phyloP scores from a whole-genome alignment of 2,888 invertebrate species.

The Calameuta idolon region DNA sequence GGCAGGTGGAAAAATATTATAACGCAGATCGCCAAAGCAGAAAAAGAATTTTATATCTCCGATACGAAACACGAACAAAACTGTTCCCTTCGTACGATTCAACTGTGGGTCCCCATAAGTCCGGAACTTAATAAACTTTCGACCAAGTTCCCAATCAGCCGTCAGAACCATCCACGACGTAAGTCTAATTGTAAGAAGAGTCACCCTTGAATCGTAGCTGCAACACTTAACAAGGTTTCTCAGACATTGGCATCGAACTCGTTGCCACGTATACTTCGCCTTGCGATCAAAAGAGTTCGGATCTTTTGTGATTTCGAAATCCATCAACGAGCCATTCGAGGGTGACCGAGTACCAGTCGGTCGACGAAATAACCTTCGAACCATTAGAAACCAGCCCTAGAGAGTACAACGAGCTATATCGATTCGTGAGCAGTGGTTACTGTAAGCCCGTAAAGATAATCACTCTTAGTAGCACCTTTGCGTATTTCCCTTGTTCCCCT shows the following conservation, averaged over 20 bases:
- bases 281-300: constrained; percentile 15
- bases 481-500: background rate
- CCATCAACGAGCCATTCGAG: constrained; percentile 16
- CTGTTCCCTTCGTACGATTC: background rate
- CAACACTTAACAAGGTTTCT: background rate
- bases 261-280: background rate
- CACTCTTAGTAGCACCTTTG: background rate
- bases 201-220: background rate
- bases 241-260: background rate
- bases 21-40: constrained; percentile 13
- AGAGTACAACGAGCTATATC: background rate
- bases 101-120: background rate
- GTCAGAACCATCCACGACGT: background rate
- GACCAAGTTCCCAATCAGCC: background rate
- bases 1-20: constrained; percentile 19
- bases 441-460: background rate
- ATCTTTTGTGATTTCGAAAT: constrained; percentile 19
- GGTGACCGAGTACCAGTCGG: constrained; percentile 19
- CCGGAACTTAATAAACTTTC: background rate
- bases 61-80: background rate
- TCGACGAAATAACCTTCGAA: constrained; percentile 16
- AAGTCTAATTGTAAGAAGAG: background rate
- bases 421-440: background rate
- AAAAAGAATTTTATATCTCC: background rate
- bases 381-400: background rate